Evolutionary conservation across 2,113 vertebrate species (phyloP).

Genomic region (Petrocephalus zakoni): DNA sequence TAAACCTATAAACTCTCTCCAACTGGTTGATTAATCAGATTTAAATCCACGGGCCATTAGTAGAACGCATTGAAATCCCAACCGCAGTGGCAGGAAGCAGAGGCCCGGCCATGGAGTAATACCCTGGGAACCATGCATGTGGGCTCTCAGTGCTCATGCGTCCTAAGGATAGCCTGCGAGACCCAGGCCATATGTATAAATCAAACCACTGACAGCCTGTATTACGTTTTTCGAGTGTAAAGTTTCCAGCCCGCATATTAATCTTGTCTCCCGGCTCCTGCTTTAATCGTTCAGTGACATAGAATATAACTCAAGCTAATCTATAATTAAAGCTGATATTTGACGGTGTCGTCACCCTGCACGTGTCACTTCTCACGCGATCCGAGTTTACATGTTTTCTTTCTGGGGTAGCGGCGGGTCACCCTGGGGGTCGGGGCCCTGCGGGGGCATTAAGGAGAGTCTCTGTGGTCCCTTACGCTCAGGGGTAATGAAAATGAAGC

Average conservation of each 20-base stretch:
- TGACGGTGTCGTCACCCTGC: not conserved
- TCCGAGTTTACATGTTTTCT: not conserved
- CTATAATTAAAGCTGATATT: not conserved
- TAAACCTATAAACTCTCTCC: not conserved
- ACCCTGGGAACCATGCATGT: not conserved
- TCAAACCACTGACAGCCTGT: not conserved
- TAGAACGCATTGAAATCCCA: not conserved
- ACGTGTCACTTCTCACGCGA: not conserved
- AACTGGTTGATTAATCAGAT: not conserved
- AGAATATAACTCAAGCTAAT: not conserved
- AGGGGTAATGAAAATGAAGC: not conserved
- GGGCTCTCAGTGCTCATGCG: not conserved
- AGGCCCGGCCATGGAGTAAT: not conserved
- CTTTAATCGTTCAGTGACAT: not conserved
- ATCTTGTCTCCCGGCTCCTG: not conserved
- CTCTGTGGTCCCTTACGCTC: not conserved
- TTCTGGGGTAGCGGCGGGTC: not conserved
- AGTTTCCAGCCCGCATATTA: not conserved
- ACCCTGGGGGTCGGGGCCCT: not conserved
- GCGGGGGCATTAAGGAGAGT: not conserved
- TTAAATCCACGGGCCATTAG: not conserved
- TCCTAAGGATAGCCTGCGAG: not conserved
- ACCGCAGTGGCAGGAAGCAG: not conserved
- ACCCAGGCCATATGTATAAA: not conserved
- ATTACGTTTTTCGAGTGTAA: not conserved